Evolutionary conservation across 2,113 vertebrate genomes (phyloP), one percentile per base, ranked within the genome.

Genomic region (Scatophagus argus): DNA sequence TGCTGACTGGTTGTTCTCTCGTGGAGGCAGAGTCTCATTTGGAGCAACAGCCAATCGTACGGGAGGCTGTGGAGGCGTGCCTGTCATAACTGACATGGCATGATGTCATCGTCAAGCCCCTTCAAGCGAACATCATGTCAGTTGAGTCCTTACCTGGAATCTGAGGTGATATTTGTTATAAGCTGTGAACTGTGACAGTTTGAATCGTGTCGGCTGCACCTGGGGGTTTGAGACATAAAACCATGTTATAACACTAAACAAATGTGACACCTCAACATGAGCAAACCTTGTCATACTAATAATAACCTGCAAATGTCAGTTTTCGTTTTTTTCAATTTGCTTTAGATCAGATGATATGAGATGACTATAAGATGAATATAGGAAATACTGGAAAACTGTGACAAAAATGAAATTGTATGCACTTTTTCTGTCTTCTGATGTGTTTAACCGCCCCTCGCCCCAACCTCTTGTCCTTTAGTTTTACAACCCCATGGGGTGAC

Each of bases 21-120:
- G 13, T 32, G 1, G 93, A 95, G 74, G 94, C 94, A 1, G 74
- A 79, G 68, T 78, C 79, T 32, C 87, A 73, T 65, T 78, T 95
- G 39, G 77, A 93, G 34, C 75, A 74, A 14, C 81, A 90, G 10
- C 70, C 88, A 56, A 86, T 94, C 1, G 46, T 95, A 27, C 89
- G 94, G 61, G 91, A 95, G 8, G 94, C 93, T 14, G 87, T 96
- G 62, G 89, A 78, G 41, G 84, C 74, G 6, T 92, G 77, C 39
- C 64, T 93, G 63, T 34, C 39, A 16, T 74, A 68, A 70, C 1
- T 31, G 52, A 49, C 49, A 51, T 56, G 41, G 39, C 31, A 38
- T 0, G 11, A 65, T 13, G 23, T 52, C 54, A 29, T 39, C 11
- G 12, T 36, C 17, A 10, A 25, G 14, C 13, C 23, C 29, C 7